A percentile compares a stretch with the other conserved stretches of the same genome.
These are phyloP conservation scores for Ptilorrhoa leucosticta DNA, from an alignment of 2,113 vertebrate species.

Conservation along the genomic window DNA sequence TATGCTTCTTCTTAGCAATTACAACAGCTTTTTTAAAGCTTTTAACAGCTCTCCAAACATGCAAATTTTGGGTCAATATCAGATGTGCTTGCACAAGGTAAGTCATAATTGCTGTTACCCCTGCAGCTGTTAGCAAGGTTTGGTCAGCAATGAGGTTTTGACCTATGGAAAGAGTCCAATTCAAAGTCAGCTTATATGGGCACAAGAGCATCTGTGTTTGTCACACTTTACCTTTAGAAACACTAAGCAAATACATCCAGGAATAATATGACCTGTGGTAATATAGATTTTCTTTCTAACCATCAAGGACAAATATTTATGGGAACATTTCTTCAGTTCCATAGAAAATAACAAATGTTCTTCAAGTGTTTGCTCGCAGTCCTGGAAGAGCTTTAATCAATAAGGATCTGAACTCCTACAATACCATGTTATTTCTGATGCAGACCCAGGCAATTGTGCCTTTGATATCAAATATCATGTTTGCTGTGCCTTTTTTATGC, in stretches of 20 bases:
- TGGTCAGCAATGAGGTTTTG: not conserved
- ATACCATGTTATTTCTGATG: not conserved
- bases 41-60: not conserved
- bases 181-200: not conserved
- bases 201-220: not conserved
- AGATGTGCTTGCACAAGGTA: fast-evolving
- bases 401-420: not conserved
- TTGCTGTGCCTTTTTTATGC: not conserved
- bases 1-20: not conserved
- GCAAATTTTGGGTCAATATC: not conserved
- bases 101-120: not conserved
- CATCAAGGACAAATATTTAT: not conserved
- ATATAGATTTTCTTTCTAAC: not conserved
- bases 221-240: not conserved
- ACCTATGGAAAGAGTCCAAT: not conserved
- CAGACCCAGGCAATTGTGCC: not conserved
- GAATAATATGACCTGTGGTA: not conserved
- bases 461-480: not conserved
- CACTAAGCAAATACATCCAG: not conserved
- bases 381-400: not conserved
- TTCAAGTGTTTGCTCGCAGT: not conserved
- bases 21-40: not conserved
- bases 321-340: not conserved
- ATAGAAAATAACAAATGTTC: not conserved
- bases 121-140: not conserved